These are phyloP conservation scores for Colletes latitarsis DNA, from an alignment of 1,140 invertebrate genomes.

Conservation along the genomic window DNA sequence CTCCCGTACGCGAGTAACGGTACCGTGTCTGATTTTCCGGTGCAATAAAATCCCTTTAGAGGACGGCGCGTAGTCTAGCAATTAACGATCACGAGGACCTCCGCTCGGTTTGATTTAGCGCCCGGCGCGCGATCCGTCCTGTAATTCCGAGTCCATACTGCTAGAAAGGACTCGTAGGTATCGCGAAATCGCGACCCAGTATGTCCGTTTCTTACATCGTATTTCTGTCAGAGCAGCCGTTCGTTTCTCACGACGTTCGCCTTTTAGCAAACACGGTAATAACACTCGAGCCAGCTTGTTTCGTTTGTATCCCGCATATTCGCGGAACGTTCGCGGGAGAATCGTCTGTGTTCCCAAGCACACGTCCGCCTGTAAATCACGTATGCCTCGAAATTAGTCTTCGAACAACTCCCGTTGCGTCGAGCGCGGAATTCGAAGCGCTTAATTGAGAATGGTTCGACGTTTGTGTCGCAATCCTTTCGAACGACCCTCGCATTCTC, in stretches of 20 bases:
- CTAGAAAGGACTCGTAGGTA: background rate
- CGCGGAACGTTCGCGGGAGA: too few relatives aligned
- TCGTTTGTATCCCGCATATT: too few relatives aligned
- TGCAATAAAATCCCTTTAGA: slow-evolving; percentile 48
- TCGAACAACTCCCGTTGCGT: too few relatives aligned
- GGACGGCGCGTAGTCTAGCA: slow-evolving; percentile 37
- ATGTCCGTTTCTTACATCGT: slow-evolving; percentile 15
- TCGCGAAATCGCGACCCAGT: background rate
- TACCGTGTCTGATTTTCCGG: slow-evolving; percentile 47
- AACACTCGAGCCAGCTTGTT: too few relatives aligned
- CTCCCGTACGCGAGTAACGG: slow-evolving; percentile 34
- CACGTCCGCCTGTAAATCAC: too few relatives aligned
- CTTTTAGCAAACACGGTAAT: background rate
- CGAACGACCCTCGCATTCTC: too few relatives aligned
- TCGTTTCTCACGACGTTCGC: background rate
- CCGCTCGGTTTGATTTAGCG: slow-evolving; percentile 36
- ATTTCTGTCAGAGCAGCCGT: background rate
- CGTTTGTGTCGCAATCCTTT: too few relatives aligned
- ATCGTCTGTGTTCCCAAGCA: too few relatives aligned
- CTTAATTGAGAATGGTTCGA: too few relatives aligned
- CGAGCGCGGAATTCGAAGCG: too few relatives aligned
- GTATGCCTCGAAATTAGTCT: too few relatives aligned
- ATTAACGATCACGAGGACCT: slow-evolving; percentile 38
- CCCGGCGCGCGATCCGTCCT: background rate
- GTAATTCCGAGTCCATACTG: background rate